Evolutionary conservation across 2,113 vertebrate genomes (phyloP).

Genomic region (Myodes glareolus): DNA sequence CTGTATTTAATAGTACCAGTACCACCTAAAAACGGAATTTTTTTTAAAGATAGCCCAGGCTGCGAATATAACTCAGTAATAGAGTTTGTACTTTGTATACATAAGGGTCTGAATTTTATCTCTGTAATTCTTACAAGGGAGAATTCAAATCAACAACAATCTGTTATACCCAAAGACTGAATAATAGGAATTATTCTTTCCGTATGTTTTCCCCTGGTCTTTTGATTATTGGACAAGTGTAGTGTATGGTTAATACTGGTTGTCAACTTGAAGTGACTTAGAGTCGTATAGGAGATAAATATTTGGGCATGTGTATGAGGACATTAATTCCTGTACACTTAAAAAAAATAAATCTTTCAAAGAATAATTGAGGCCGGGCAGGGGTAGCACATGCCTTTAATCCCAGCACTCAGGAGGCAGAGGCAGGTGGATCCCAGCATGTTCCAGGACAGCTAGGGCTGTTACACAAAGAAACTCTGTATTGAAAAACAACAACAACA

Average conservation of each 20-base stretch:
- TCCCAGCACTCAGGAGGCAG: no score
- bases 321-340: neutral
- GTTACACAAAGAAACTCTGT: no score
- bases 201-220: neutral
- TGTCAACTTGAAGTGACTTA: neutral
- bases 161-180: neutral
- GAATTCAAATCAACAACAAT: slow-evolving; percentile 5
- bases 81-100: neutral
- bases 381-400: no score
- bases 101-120: neutral
- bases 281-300: neutral
- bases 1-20: neutral
- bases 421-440: no score
- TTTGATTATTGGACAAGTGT: neutral
- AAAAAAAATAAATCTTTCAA: neutral
- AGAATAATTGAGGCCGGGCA: neutral
- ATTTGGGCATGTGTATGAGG: neutral
- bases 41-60: neutral
- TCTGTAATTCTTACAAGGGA: neutral
- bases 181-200: slow-evolving; percentile 9
- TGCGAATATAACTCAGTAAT: neutral
- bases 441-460: no score
- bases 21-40: slow-evolving; percentile 22
- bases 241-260: neutral
- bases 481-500: no score